Evolutionary conservation across 2,888 invertebrate genomes (phyloP).

Genomic region (Eledone cirrhosa): DNA sequence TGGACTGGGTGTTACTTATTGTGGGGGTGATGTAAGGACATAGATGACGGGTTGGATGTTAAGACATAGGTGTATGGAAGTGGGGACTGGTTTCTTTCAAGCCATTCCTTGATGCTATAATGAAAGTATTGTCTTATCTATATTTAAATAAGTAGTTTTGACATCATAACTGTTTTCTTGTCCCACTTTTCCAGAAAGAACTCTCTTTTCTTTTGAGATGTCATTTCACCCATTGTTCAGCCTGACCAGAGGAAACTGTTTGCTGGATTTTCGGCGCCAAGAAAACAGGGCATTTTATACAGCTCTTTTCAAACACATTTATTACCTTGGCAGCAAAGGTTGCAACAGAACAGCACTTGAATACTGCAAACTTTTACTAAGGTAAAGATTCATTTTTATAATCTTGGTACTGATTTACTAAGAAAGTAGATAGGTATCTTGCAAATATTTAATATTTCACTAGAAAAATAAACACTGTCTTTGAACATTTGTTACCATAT

Average conservation of each 20-base stretch:
- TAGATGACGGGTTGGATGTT: no score
- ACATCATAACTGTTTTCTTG: background rate
- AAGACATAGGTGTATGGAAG: no score
- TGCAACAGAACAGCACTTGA: slow-evolving; percentile 89
- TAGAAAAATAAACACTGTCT: background rate
- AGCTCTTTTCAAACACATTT: slow-evolving; percentile 82
- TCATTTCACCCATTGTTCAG: slow-evolving; percentile 84
- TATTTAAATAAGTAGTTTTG: no score
- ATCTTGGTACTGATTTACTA: background rate
- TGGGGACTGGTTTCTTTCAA: no score
- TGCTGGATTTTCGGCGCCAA: slow-evolving; percentile 80
- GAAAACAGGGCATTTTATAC: slow-evolving; percentile 86
- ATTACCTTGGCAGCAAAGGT: slow-evolving; percentile 80
- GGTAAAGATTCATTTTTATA: slow-evolving; percentile 49
- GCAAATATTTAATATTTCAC: no score
- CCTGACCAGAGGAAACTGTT: slow-evolving; percentile 77
- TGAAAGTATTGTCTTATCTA: no score
- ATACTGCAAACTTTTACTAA: slow-evolving; percentile 82
- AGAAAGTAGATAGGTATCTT: no score
- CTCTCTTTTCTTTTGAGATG: slow-evolving; percentile 80
- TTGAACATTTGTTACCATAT: no score
- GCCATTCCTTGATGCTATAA: no score
- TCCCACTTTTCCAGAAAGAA: slow-evolving; percentile 72
- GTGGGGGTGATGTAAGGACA: no score
- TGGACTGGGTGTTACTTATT: no score